Conservation (phyloP, 2,113 vertebrate genomes). For the Bos taurus region DNA sequence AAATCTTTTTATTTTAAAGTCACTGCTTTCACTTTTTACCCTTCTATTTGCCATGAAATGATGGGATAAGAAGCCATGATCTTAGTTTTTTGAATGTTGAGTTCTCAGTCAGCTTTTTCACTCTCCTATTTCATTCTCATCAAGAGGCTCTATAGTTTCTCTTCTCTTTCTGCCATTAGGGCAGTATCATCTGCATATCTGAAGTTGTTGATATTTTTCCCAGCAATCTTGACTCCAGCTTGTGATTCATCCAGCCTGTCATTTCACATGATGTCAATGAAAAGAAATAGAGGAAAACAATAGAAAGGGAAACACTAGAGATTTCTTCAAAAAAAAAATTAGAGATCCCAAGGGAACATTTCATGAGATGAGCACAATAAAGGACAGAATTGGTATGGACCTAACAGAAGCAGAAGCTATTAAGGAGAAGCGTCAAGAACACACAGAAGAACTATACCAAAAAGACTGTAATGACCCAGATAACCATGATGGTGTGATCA, state of each 20-base stretch:
- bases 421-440: not conserved
- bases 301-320: not conserved
- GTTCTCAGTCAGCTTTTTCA: not conserved
- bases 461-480: not conserved
- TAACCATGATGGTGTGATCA: not conserved
- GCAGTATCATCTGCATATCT: not conserved
- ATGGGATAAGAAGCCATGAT: not conserved
- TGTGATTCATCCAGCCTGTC: not conserved
- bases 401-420: not conserved
- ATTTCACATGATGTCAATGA: not conserved
- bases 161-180: not conserved
- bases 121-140: not conserved
- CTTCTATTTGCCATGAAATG: not conserved
- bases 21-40: not conserved
- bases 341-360: not conserved
- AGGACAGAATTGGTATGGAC: not conserved
- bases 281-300: not conserved
- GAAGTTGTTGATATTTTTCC: not conserved
- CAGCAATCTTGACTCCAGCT: not conserved
- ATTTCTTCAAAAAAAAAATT: not conserved
- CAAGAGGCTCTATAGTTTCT: not conserved
- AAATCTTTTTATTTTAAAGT: not conserved
- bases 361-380: not conserved
- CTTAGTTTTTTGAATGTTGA: not conserved
- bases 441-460: not conserved